phyloP scores from a whole-genome alignment of 2,113 vertebrate species.

The Entomyzon cyanotis region DNA sequence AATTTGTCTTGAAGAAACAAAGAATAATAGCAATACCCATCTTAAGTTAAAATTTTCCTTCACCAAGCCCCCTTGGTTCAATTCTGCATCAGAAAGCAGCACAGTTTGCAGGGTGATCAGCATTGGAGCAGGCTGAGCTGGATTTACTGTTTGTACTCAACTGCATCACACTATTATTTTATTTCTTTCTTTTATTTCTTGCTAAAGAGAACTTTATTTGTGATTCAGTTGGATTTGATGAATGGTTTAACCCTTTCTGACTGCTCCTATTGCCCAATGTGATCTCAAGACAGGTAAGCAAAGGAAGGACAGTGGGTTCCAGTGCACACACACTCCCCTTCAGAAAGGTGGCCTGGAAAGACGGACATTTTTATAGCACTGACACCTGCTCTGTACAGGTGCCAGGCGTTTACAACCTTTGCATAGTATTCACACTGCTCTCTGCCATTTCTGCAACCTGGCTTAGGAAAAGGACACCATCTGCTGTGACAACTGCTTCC shows the following conservation, averaged over 20 bases:
- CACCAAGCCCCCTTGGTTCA: fast-evolving
- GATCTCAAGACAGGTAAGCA: background rate
- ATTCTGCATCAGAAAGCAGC: background rate
- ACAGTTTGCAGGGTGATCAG: background rate
- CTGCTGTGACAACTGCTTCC: conserved; percentile 61
- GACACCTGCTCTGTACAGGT: conserved; percentile 25
- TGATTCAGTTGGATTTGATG: background rate
- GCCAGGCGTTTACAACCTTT: conserved; percentile 64
- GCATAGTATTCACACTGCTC: conserved; percentile 32
- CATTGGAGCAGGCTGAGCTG: fast-evolving
- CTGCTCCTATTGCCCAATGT: background rate
- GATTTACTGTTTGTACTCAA: background rate
- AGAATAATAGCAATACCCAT: background rate
- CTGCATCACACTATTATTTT: background rate
- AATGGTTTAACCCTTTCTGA: background rate
- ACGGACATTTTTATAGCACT: background rate
- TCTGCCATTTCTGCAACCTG: background rate
- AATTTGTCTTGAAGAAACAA: background rate
- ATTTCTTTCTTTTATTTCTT: background rate
- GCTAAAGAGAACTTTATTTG: background rate
- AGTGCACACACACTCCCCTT: background rate
- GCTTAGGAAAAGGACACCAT: conserved; percentile 49
- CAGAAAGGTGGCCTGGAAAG: background rate
- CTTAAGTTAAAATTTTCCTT: background rate
- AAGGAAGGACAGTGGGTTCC: background rate